Evolutionary conservation across 2,797 vertebrate genomes (phyloP), one percentile per base, ranked within the genome.

Genomic region (Smutsia temminckii): DNA sequence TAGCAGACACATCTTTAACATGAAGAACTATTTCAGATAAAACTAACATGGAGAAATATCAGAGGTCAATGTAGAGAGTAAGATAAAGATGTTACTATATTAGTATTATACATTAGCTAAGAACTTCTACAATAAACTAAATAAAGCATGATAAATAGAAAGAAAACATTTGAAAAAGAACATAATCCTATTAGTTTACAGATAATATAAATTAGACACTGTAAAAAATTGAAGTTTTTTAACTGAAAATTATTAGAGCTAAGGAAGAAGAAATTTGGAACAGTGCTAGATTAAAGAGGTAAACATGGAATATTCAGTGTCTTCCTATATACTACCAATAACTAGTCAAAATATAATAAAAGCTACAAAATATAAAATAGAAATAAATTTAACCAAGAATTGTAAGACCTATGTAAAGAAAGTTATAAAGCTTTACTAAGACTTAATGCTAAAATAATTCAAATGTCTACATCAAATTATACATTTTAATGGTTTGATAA

Each of bases 291-390:
- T 71, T 66, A 92, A 53, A 94, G 79, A 92, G 27, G 64, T 61
- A 89, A 88, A 51, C 14, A 32, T 4, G 6, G 69, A 84, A 88
- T 81, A 27, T 10, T 74, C 46, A 53, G 2, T 69, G 3, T 89
- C 71, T 79, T 94, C 32, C 57, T 66, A 37, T 34, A 53, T 84
- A 59, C 10, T 74, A 85, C 11, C 71, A 80, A 40, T 75, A 89
- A n/a, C 23, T 53, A 74, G 18, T n/a, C 14, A 94, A 92, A 96
- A 85, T 53, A 74, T 12, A 72, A 42, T 61, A 92, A 80, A 91
- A 27, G 18, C 51, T 89, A 89, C 6, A 91, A 78, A 84, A 78
- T 84, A 80, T 20, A 69, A 93, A 90, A 87, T 11, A 78, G 40
- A 92, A 79, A 85, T 34, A 75, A 55, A 37, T 53, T 69, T 92